Evolutionary conservation across 1,140 invertebrate genomes (phyloP), one percentile per base, ranked within the genome.

Genomic region (Glomeris maerens): DNA sequence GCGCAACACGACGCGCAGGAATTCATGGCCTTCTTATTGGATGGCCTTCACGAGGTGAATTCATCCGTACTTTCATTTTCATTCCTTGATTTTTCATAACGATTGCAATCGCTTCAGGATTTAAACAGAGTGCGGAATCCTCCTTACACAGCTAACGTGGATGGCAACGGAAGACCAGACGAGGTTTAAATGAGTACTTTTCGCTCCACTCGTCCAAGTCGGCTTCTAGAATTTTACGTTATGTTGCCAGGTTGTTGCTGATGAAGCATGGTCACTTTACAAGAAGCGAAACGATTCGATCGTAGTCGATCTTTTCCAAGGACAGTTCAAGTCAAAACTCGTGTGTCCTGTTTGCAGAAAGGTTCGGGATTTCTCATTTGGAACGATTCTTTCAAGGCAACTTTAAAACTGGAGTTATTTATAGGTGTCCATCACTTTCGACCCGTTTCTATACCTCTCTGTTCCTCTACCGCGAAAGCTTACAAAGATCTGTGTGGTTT

Each of bases 1-100:
- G 67, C 67, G 49, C 74, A 76, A 53, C 74, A 76, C 58, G 74
- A 76, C 62, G 70, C 74, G 20, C 74, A 76, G 59, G 74, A 76
- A 58, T 74, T 75, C 58, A 66, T 76, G 62, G 69, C 71, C 3
- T 74, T 72, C 54, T 60, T 76, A 2, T 56, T 76, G 10, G 74
- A 76, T 61, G 72, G 70, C 26, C 57, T 76, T 20, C 74, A 76
- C 58, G 74, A 76, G 64, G 71, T 72, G 59, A 52, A 39, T 31
- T 38, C 51, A 4, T 26, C 10, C 26, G 27, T 50, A n/a, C n/a
- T 36, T 25, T 13, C 13, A 23, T 27, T 52, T 57, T 39, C 25
- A 29, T 22, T 55, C 38, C 47, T 3, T 5, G 25, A 29, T 47
- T 38, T 52, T n/a, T n/a, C n/a, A n/a, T n/a, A n/a, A n/a, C n/a